These are phyloP conservation scores for Psylliodes chrysocephalus DNA, from an alignment of 2,888 invertebrate species.

Conservation along the genomic window DNA sequence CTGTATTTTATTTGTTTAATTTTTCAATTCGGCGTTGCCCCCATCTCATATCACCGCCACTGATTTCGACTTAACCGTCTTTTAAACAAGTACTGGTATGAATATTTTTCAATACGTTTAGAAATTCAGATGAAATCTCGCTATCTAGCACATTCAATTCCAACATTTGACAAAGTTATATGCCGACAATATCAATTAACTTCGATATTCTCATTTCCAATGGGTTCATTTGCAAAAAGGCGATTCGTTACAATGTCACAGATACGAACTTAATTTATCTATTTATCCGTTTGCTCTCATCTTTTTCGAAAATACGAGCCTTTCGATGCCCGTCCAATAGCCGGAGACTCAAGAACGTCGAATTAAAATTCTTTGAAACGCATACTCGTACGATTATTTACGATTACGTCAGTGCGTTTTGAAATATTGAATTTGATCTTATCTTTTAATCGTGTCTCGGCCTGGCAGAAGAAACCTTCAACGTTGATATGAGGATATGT, in stretches of 20 bases:
- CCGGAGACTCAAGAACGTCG: constrained; percentile 48
- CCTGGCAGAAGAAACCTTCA: constrained; percentile 26
- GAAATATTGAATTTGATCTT: constrained; percentile 59
- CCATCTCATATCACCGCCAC: no score
- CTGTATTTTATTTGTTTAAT: no score
- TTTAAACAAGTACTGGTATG: no score
- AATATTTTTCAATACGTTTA: no score
- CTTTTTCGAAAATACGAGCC: constrained; percentile 34
- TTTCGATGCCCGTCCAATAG: constrained; percentile 49
- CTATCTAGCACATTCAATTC: no score
- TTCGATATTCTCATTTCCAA: background rate
- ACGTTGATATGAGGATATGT: background rate
- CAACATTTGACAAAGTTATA: constrained; percentile 5
- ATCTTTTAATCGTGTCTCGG: constrained; percentile 51
- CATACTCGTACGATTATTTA: constrained; percentile 58
- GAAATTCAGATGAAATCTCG: no score
- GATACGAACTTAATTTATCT: constrained; percentile 10
- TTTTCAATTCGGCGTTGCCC: no score
- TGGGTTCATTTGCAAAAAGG: constrained; percentile 13
- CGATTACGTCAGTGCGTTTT: constrained; percentile 53
- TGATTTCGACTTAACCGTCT: no score
- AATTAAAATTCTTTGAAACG: constrained; percentile 59
- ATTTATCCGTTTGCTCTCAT: constrained; percentile 2
- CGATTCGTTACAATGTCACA: constrained; percentile 2
- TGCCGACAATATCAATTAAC: constrained; percentile 7